A percentile compares a stretch with the other conserved stretches of the same genome.
These are phyloP conservation scores for Rhyacophila evoluta DNA, from an alignment of 2,888 invertebrate species.

Conservation along the genomic window DNA sequence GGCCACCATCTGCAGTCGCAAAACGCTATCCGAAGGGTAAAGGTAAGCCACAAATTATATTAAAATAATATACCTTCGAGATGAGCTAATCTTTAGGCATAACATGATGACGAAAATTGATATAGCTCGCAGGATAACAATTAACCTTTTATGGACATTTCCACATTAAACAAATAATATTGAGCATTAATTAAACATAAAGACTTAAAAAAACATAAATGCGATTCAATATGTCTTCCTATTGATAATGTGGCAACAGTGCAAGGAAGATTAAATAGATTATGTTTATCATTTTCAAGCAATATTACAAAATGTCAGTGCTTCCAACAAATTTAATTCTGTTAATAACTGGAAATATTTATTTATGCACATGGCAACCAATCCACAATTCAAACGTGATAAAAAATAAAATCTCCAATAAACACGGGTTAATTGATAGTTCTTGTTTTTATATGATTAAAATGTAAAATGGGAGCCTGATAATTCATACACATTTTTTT, in stretches of 20 bases:
- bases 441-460: too few species aligned
- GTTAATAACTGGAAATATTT: not conserved
- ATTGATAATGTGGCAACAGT: not conserved
- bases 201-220: not conserved
- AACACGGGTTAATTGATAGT: too few species aligned
- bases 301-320: constrained; percentile 19
- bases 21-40: not conserved
- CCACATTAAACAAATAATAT: not conserved
- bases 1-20: not conserved
- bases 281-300: constrained; percentile 2
- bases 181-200: constrained; percentile 14
- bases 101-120: not conserved
- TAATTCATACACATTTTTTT: too few species aligned
- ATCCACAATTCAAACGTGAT: too few species aligned
- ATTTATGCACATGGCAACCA: not conserved
- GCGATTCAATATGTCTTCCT: not conserved
- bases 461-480: too few species aligned
- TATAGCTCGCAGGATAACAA: not conserved
- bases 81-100: not conserved
- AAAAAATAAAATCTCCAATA: too few species aligned
- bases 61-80: not conserved
- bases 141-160: not conserved
- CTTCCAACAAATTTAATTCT: not conserved
- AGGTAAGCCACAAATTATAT: not conserved
- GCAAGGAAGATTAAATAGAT: not conserved